Base-by-base conservation (phyloP, 2,797 vertebrate genomes). In the Crocidura indochinensis region DNA sequence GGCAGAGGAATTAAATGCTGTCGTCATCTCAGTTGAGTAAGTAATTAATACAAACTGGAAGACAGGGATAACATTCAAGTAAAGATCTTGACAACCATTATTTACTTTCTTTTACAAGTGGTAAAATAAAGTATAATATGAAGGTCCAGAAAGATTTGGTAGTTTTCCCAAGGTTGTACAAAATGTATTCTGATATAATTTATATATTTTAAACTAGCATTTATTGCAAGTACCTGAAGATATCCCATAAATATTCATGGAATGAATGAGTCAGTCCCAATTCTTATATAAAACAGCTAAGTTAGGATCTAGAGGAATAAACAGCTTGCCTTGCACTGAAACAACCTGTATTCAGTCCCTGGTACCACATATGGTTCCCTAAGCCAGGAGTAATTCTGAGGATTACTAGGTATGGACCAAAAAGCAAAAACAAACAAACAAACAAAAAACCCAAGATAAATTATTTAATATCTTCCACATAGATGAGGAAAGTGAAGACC, bases 21-120 rank as follows among this genome's bases (percentile, higher is more conserved):
- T 99, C 2, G 96, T 99, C 73, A 98, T 99, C 68, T 99, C 99
- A 60, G 97, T 99, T 90, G 99, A 99, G 99, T 99, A 97, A 99
- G 99, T 99, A 94, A 92, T 84, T 81, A 87, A 93, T 85, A 81
- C 79, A 11, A 26, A 11, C 80, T 31, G 38, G 11, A 47, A n/a
- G 44, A 38, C 38, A 38, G 80, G 65, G 47, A 71, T 29, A 67
- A 26, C 31, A 11, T 29, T 62, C 46, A 75, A 75, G 17, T 77
- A 82, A 19, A 6, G 22, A 53, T 27, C 75, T 46, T 53, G 31
- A 12, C 69, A 74, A 73, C 27, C 10, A 56, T 74, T 72, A 72
- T 24, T 53, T 68, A 53, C 24, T 92, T 88, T 46, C 65, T 47
- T 85, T 79, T 83, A 51, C 0, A 75, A 60, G 27, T 17, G 6